phyloP scores from a whole-genome alignment of 2,113 vertebrate genomes.

The Pollachius pollachius region DNA sequence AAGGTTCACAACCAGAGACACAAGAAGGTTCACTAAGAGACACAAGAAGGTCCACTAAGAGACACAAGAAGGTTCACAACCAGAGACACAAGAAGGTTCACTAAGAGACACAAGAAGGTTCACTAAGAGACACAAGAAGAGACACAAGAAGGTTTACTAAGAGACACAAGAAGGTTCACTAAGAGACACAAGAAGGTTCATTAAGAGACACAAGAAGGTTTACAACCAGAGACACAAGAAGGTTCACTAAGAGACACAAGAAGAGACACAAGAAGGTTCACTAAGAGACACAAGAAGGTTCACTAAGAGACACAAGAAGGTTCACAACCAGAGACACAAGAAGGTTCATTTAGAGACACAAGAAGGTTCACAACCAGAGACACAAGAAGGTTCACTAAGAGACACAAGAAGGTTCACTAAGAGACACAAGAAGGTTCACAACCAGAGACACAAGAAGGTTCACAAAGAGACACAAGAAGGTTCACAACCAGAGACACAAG shows the following conservation, averaged over 20 bases:
- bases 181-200: neutral
- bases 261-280: neutral
- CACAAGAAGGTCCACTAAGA: neutral
- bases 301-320: no score
- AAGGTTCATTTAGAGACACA: neutral
- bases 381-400: neutral
- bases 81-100: no score
- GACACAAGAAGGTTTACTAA: neutral
- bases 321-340: no score
- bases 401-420: no score
- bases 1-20: no score
- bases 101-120: no score
- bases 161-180: neutral
- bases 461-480: no score
- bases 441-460: no score
- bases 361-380: neutral
- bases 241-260: neutral
- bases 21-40: neutral
- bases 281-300: neutral
- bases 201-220: neutral
- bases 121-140: no score
- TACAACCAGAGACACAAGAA: no score
- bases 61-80: neutral
- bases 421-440: no score
- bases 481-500: no score